Evolutionary conservation across 30 jellyfish, hydroid and myxozoan genomes (phyloP).

Genomic region (Nemopilema nomurai): DNA sequence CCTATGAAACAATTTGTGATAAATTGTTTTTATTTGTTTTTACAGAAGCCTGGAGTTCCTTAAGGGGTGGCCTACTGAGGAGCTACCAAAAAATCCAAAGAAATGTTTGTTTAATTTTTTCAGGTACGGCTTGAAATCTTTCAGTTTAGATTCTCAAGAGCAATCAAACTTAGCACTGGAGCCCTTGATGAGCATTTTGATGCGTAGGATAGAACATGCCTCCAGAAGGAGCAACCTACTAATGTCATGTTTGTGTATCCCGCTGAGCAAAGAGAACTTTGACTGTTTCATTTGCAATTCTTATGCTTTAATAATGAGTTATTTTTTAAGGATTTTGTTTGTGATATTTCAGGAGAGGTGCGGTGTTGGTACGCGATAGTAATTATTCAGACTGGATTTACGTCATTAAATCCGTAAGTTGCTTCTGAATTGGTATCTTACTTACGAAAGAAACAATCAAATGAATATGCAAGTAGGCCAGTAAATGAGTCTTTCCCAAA

Average conservation of each 20-base stretch:
- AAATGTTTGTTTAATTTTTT: constrained; percentile 59
- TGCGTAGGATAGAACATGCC: no score
- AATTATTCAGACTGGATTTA: constrained; percentile 69
- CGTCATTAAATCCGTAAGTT: constrained; percentile 65
- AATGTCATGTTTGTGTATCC: no score
- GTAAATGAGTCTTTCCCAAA: no score
- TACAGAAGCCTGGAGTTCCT: constrained; percentile 61
- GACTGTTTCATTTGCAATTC: no score
- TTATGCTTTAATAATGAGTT: no score
- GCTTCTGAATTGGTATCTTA: background rate
- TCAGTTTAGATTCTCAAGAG: background rate
- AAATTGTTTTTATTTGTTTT: background rate
- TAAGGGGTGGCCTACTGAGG: constrained; percentile 75
- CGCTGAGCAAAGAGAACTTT: no score
- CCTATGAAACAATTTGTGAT: no score
- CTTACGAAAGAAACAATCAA: background rate
- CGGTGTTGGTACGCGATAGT: constrained; percentile 69
- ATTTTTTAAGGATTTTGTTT: no score
- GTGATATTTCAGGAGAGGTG: constrained; percentile 72
- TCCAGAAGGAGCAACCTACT: no score
- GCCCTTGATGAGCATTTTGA: no score
- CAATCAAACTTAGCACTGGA: no score
- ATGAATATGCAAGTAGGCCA: no score
- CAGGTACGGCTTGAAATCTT: constrained; percentile 26
- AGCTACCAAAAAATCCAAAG: constrained; percentile 53